Evolutionary conservation across 1,140 invertebrate genomes (phyloP), one percentile per base, ranked within the genome.

Genomic region (Cydia amplana): DNA sequence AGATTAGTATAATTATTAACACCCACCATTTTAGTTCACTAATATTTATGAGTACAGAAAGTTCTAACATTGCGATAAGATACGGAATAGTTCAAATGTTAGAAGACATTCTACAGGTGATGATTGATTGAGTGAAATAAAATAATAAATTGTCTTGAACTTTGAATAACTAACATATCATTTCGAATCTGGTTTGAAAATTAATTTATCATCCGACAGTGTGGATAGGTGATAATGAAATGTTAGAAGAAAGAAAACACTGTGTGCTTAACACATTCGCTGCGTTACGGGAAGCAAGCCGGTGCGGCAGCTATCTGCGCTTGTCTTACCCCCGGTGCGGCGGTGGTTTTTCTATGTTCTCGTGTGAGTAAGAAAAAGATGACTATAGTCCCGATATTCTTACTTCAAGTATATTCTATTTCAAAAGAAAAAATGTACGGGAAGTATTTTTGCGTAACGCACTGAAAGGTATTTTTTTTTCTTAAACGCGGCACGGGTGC

Each of bases 1-100:
- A 77, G 72, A 82, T 84, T 80, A 75, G 74, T 77, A 76, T 84
- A 83, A 85, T 86, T 55, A 55, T 55, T 85, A 83, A 85, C 82
- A 80, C 82, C 83, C 78, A 85, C 83, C n/a, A 23, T 20, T 65
- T 75, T 23, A 73, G 12, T 51, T 73, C n/a, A 46, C 43, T 18
- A 14, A 73, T 73, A 70, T 70, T 70, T 70, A 70, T 36, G 65
- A 40, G 65, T 36, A 10, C n/a, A 9, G n/a, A 36, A 60, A 60
- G 51, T 18, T 40, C 23, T 36, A 28, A 32, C 25, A 14, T 49
- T 49, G 46, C 14, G 28, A 14, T 67, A 10, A n/a, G 28, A 18
- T 40, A 36, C 32, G n/a, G 32, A 70, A 70, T 70, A 70, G 65
- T 70, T 70, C 16, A 70, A 70, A 36, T 70, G 32, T 36, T 18